Base-by-base conservation (phyloP, 2,888 invertebrate genomes). In the Blastobasis lacticolella region DNA sequence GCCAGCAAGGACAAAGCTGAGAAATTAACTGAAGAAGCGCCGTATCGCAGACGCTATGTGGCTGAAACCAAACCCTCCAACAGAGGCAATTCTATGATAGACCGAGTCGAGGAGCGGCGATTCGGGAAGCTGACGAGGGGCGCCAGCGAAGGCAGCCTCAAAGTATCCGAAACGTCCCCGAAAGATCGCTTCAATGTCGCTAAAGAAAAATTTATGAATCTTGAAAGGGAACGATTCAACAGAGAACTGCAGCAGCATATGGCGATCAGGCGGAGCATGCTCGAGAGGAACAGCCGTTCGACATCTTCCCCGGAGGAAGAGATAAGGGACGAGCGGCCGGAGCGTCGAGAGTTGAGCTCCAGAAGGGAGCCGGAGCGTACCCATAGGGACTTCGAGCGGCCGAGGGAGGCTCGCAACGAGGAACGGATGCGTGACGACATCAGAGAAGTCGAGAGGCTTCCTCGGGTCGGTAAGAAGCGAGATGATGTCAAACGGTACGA, bases 161-260 rank as follows among this genome's bases (percentile, higher is more conserved):
- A 88, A 60, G 48, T 83, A 10, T 73, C 81, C 1, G 80, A 88
- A 62, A 66, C 78, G 48, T 91, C 93, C 1, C 94, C 94, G 0
- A 91, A 93, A 61, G 95, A 95, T 66, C 90, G 95, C 54, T 95
- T 95, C 80, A 93, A 94, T 64, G 95, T 95, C 64, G 95, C 95
- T 46, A 95, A 95, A 77, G 94, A 95, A 68, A 95, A 95, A 79
- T 95, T 95, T 72, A 90, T 93, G 75, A 91, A 94, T 57, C 90
- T 95, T 78, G 95, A 95, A 71, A 89, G 93, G 55, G 93, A 94
- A 63, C 84, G 91, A 53, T 88, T 91, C 57, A 90, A 90, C 58
- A 86, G 90, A 59, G 90, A 91, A 64, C 69, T 89, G 46, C 87
- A 89, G 57, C 85, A 87, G 61, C 88, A 89, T 57, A 89, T 88